phyloP scores from a whole-genome alignment of 2,797 vertebrate genomes.

The Sciurus carolinensis region DNA sequence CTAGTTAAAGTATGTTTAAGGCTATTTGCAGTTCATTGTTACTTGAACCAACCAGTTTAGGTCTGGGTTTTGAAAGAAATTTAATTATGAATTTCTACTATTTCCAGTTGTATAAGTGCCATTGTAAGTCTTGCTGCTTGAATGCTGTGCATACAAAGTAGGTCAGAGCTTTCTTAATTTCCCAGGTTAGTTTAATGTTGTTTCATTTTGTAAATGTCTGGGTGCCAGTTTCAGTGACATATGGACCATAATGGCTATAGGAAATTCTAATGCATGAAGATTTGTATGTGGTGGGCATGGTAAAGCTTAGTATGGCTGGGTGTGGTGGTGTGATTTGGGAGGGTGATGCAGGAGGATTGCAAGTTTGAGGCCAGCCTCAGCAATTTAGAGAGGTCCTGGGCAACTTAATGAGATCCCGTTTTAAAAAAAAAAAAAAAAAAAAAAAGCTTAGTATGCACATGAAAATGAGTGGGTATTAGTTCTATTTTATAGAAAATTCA shows the following conservation, averaged over 20 bases:
- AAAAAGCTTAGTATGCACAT: not conserved
- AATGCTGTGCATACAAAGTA: not conserved
- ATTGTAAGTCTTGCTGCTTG: not conserved
- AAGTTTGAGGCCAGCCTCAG: too few relatives aligned
- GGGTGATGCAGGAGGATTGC: too few relatives aligned
- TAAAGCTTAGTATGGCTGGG: not conserved
- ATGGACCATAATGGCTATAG: not conserved
- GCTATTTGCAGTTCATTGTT: not conserved
- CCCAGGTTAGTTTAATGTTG: not conserved
- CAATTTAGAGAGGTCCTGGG: too few relatives aligned
- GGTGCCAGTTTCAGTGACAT: not conserved
- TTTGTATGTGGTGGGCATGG: not conserved
- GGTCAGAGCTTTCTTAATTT: slow-evolving; percentile 5
- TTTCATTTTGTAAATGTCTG: not conserved
- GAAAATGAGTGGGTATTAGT: not conserved
- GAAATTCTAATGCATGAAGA: not conserved
- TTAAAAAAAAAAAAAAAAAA: too few relatives aligned
- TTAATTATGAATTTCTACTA: not conserved
- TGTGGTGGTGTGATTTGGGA: too few relatives aligned
- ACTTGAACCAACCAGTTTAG: not conserved
- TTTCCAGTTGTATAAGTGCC: not conserved
- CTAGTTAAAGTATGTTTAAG: not conserved
- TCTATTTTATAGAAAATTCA: not conserved
- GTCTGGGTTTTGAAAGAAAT: not conserved
- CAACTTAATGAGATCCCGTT: too few relatives aligned